These are phyloP conservation scores for Anaspis maculata DNA, from an alignment of 2,888 invertebrate species.

Conservation along the genomic window DNA sequence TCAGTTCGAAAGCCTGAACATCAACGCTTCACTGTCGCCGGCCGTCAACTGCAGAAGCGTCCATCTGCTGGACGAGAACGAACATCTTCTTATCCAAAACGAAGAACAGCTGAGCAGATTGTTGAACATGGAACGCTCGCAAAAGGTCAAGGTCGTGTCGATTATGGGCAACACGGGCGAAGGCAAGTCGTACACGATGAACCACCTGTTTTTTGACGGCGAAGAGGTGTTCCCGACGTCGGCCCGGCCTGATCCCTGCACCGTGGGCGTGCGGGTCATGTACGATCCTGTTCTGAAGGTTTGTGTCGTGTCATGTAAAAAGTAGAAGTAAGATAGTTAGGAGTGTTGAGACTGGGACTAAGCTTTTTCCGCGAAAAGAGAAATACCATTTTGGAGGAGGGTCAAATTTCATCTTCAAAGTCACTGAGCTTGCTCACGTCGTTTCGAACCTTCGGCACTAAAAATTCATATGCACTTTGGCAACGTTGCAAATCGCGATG, in stretches of 20 bases:
- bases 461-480: too few relatives aligned
- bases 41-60: conserved; percentile 42
- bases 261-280: conserved; percentile 71
- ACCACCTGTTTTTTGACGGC: conserved; percentile 59
- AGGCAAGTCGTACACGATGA: conserved; percentile 73
- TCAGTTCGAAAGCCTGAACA: background rate
- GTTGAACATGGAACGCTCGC: conserved; percentile 43
- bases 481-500: too few relatives aligned
- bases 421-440: too few relatives aligned
- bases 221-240: conserved; percentile 57
- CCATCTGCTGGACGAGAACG: conserved; percentile 54
- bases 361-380: too few relatives aligned
- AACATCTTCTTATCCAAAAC: conserved; percentile 50
- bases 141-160: conserved; percentile 68
- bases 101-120: conserved; percentile 47
- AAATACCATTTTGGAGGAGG: too few relatives aligned
- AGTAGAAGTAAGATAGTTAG: too few relatives aligned
- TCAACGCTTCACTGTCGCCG: background rate
- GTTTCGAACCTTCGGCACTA: too few relatives aligned
- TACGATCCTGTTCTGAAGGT: conserved; percentile 57
- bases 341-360: too few relatives aligned
- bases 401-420: too few relatives aligned
- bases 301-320: too few relatives aligned
- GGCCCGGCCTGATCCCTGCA: conserved; percentile 60
- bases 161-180: conserved; percentile 81